These are phyloP conservation scores for Rotaria sp. DNA, from an alignment of 2,888 invertebrate genomes.

Conservation along the genomic window DNA sequence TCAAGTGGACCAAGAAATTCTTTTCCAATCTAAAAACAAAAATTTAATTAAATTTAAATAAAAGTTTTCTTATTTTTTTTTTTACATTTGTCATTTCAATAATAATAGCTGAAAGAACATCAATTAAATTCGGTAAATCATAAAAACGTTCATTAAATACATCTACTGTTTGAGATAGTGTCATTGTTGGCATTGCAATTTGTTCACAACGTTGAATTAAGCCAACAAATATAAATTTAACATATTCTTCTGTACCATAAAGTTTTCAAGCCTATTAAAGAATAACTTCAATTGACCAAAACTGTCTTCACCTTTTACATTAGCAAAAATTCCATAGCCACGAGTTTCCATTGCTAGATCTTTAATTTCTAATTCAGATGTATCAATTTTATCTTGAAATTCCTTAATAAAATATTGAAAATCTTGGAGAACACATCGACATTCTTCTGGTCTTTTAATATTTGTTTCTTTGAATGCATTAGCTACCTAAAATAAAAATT, in stretches of 20 bases:
- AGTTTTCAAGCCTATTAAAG: constrained; percentile 50
- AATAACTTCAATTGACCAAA: too few relatives aligned
- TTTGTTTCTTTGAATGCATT: not conserved
- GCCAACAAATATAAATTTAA: too few relatives aligned
- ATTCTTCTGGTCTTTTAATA: not conserved
- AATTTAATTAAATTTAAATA: too few relatives aligned
- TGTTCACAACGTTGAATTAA: too few relatives aligned
- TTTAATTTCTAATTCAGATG: constrained; percentile 29
- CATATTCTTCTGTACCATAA: constrained; percentile 49
- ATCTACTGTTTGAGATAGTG: constrained; percentile 44
- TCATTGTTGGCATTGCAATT: too few relatives aligned
- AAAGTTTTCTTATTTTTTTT: constrained; percentile 46
- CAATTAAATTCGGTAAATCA: constrained; percentile 51
- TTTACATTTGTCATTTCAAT: constrained; percentile 46
- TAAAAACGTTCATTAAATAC: constrained; percentile 48
- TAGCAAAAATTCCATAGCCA: constrained; percentile 62
- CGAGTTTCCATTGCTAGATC: constrained; percentile 60
- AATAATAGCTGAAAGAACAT: constrained; percentile 52
- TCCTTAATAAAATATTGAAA: constrained; percentile 51
- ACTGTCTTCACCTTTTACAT: too few relatives aligned
- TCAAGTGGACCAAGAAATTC: too few relatives aligned
- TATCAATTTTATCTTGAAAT: constrained; percentile 49
- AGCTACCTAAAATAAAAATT: not conserved
- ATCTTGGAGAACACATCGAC: not conserved
- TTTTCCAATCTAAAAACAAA: too few relatives aligned